Conservation (phyloP, 2,113 vertebrate species). For the Egretta garzetta region DNA sequence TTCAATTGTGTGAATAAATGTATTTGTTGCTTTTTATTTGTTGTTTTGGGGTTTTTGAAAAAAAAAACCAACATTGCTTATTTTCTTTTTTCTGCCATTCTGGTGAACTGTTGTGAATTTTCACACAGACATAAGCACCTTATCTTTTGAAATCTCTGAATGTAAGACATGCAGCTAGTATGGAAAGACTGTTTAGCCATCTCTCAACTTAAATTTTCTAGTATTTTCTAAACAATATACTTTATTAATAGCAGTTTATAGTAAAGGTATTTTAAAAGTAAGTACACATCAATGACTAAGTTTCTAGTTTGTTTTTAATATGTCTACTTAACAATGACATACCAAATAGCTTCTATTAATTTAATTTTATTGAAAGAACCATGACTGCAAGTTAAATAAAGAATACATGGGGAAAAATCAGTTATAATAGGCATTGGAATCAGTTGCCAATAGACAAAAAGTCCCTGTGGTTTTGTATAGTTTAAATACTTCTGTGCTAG, state of each 20-base stretch:
- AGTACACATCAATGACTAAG: neutral
- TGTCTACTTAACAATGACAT: neutral
- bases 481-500: slow-evolving; percentile 18
- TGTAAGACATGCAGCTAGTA: neutral
- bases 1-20: neutral
- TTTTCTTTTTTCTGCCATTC: neutral
- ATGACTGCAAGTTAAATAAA: slow-evolving; percentile 24
- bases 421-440: slow-evolving; percentile 14
- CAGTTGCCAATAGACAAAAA: slow-evolving; percentile 13
- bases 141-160: neutral
- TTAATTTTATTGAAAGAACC: slow-evolving; percentile 50
- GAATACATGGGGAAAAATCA: slow-evolving; percentile 23
- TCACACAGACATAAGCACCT: neutral
- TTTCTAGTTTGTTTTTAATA: neutral
- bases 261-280: neutral
- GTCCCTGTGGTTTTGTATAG: slow-evolving; percentile 15
- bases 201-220: neutral
- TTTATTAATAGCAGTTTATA: neutral
- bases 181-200: neutral
- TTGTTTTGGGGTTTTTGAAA: neutral
- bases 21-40: neutral
- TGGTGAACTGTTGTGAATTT: neutral
- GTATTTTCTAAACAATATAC: neutral
- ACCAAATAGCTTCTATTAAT: slow-evolving; percentile 20
- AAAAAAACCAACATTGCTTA: neutral